Conservation (phyloP, 2,888 invertebrate genomes). For the Homarus gammarus region DNA sequence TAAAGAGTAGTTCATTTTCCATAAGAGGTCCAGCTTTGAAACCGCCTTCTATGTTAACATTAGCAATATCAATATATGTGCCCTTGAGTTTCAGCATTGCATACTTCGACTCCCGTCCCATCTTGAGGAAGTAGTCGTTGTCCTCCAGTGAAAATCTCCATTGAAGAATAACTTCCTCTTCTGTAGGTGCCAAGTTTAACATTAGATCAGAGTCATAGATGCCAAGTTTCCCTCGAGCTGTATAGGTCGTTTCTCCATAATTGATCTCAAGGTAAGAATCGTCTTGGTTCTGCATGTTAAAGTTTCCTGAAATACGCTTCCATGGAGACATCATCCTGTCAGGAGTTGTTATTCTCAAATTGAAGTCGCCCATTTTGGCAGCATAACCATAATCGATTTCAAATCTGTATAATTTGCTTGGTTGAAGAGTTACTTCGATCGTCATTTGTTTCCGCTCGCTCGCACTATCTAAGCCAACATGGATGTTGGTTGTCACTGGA, state of each 20-base stretch:
- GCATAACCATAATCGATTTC: conserved; percentile 43
- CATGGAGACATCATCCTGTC: conserved; percentile 15
- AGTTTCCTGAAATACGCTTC: conserved; percentile 64
- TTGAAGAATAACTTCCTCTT: conserved; percentile 26
- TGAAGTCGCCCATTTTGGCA: conserved; percentile 54
- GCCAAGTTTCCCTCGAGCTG: conserved; percentile 49
- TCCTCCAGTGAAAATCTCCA: conserved; percentile 37
- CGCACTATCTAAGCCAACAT: conserved; percentile 49
- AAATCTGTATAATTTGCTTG: conserved; percentile 47
- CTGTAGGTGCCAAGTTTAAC: not conserved
- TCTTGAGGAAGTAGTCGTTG: conserved; percentile 68
- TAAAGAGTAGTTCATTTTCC: conserved; percentile 42
- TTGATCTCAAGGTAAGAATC: conserved; percentile 31
- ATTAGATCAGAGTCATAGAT: conserved; percentile 42
- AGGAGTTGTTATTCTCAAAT: conserved; percentile 58
- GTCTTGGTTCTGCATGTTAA: conserved; percentile 53
- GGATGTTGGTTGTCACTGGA: conserved; percentile 49
- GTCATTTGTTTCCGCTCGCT: conserved; percentile 44
- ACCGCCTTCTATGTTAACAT: conserved; percentile 53
- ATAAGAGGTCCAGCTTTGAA: conserved; percentile 43
- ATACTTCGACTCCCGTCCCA: conserved; percentile 47
- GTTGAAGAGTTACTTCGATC: conserved; percentile 41
- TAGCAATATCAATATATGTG: conserved; percentile 12
- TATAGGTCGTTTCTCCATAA: conserved; percentile 44
- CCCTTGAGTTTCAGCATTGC: conserved; percentile 64